Evolutionary conservation across 1,140 invertebrate species (phyloP), one percentile per base, ranked within the genome.

Genomic region (Centruroides vittatus): DNA sequence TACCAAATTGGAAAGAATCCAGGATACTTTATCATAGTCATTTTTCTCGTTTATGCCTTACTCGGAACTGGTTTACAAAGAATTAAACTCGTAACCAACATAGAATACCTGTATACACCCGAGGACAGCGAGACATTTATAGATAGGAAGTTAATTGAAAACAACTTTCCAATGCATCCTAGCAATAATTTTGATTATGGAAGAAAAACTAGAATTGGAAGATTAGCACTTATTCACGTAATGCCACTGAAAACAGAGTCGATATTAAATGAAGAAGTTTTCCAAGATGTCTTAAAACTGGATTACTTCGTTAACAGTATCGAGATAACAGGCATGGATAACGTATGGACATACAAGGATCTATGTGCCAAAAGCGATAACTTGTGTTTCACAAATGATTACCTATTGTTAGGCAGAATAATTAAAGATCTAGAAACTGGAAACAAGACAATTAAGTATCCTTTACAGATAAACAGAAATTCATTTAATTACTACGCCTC

Each of bases 31-130:
- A 80, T 93, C 47, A 85, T 93, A 64, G 78, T 93, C 48, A 89
- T 89, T 9, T 72, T 92, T 35, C 77, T 93, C 46, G 71, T 93
- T 35, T 83, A 86, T 0, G 73, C 85, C 49, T 79, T 93, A 49
- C 88, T 86, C 69, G 81, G 88, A 69, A 92, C 89, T 13, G 90
- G 90, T 58, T 88, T 86, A 70, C 89, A 92, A 73, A 80, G 81
- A 70, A 82, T 93, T 55, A 75, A 85, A 64, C 91, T 89, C 74
- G 86, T 89, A 76, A 89, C 90, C 72, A 89, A 93, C 74, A 89
- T 89, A 1, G 89, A 93, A 72, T 93, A 91, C 74, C 78, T 93
- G 5, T 93, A 93, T 76, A 89, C 87, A 12, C 89, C 89, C 0
- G 78, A 88, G 57, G 84, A 86, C 67, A 89, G 89, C 0, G 84